Evolutionary conservation across 2,113 vertebrate species (phyloP).

Genomic region (Dascyllus trimaculatus): DNA sequence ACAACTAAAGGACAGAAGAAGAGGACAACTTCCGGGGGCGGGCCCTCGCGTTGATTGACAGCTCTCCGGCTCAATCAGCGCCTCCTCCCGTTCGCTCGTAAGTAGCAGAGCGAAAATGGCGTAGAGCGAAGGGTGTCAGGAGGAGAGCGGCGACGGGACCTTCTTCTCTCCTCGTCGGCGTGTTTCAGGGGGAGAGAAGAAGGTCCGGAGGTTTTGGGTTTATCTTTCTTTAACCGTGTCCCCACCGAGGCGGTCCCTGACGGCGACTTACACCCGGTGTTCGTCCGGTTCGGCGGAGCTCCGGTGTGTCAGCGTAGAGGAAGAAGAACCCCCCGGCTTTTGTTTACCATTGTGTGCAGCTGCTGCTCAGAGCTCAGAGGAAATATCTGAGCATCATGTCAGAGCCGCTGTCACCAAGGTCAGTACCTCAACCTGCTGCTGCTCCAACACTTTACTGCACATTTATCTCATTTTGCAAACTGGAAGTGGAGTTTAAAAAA

Average conservation of each 20-base stretch:
- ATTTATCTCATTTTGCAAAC: background rate
- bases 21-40: slow-evolving; percentile 60
- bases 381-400: slow-evolving; percentile 48
- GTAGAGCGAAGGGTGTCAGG: slow-evolving; percentile 58
- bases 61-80: slow-evolving; percentile 23
- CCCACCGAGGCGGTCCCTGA: background rate
- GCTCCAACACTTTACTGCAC: background rate
- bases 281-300: background rate
- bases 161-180: slow-evolving; percentile 44
- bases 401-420: slow-evolving; percentile 64
- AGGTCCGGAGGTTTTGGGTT: background rate
- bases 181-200: slow-evolving; percentile 10
- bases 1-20: background rate
- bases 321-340: slow-evolving; percentile 55
- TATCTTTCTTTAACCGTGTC: background rate
- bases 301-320: slow-evolving; percentile 12
- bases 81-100: slow-evolving; percentile 7
- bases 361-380: slow-evolving; percentile 43
- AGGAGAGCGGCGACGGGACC: slow-evolving; percentile 50
- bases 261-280: background rate
- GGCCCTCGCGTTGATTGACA: slow-evolving; percentile 69
- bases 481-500: background rate
- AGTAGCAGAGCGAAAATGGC: slow-evolving; percentile 74
- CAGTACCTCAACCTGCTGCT: slow-evolving; percentile 40
- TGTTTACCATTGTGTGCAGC: slow-evolving; percentile 70